Evolutionary conservation across 2,797 vertebrate species (phyloP), one percentile per base, ranked within the genome.

Genomic region (Ceryle rudis): DNA sequence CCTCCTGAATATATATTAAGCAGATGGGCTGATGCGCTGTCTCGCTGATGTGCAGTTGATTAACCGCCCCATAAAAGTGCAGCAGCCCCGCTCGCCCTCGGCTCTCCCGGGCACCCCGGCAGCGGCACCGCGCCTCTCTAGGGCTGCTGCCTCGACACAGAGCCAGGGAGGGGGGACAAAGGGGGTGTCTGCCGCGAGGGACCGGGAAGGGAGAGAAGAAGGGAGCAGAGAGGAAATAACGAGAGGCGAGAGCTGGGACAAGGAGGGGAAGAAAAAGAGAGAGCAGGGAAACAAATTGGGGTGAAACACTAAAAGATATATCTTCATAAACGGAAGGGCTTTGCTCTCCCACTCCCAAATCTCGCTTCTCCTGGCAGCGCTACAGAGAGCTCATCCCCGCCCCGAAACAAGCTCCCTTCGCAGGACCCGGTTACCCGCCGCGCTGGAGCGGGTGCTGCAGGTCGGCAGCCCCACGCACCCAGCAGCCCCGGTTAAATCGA

Each of bases 11-110:
- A 88, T 86, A 28, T 95, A 91, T 97, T 95, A 91, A 93, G 92
- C 91, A 97, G 95, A 95, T 97, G 95, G 92, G 94, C 78, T 97
- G 94, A 88, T 84, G 92, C 87, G 89, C 95, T 91, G 95, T 96
- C 90, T 95, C 86, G 74, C 23, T 81, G 91, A 95, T 96, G 82
- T 57, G 67, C 75, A 90, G 85, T 74, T 96, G 93, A 97, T 97
- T 89, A 87, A 70, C 81, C 26, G 75, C 89, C 37, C 42, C 85
- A 87, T 79, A 28, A 81, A 81, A 95, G 88, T 62, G 75, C 2
- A 25, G 42, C 78, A 81, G 81, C 57, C 44, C 93, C 39, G 51
- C 81, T 94, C 72, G 78, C 65, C 86, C 93, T 51, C 77, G 15
- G 84, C 73, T 67, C 65, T 41, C 75, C 77, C 66, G 71, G 79